A percentile compares a stretch with the other conserved stretches of the same genome.
Evolutionary conservation across 2,888 invertebrate genomes (phyloP).

Genomic region (Abscondita cerata): DNA sequence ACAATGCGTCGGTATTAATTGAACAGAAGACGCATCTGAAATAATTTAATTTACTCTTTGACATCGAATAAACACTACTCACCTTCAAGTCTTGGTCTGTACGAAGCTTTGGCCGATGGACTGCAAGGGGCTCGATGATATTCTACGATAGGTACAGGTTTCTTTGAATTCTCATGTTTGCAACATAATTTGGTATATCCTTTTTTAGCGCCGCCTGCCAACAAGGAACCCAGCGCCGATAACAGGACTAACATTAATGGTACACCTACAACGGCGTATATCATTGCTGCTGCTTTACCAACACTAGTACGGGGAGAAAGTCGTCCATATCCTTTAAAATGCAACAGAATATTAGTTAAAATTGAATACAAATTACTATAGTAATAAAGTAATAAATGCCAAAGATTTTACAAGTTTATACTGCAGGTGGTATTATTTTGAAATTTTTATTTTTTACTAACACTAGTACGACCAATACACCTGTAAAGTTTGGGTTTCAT

Average conservation of each 20-base stretch:
- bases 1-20: constrained; percentile 50
- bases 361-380: too few relatives aligned
- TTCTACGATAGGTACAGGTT: constrained; percentile 47
- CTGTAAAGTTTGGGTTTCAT: too few relatives aligned
- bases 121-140: constrained; percentile 66
- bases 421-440: too few relatives aligned
- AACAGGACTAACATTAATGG: constrained; percentile 86
- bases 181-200: constrained; percentile 66
- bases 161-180: constrained; percentile 43
- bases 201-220: constrained; percentile 78
- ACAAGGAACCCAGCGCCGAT: constrained; percentile 81
- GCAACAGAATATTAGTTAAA: too few relatives aligned
- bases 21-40: constrained; percentile 52
- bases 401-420: too few relatives aligned
- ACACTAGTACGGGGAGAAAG: constrained; percentile 82
- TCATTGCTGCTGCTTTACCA: constrained; percentile 84
- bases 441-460: too few relatives aligned
- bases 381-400: too few relatives aligned
- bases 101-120: constrained; percentile 60
- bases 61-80: constrained; percentile 18
- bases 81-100: constrained; percentile 52
- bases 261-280: constrained; percentile 87
- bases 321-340: constrained; percentile 78
- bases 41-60: not conserved
- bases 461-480: too few relatives aligned